Conservation (phyloP, 2,888 invertebrate species). For the Allophyes oxyacanthae region DNA sequence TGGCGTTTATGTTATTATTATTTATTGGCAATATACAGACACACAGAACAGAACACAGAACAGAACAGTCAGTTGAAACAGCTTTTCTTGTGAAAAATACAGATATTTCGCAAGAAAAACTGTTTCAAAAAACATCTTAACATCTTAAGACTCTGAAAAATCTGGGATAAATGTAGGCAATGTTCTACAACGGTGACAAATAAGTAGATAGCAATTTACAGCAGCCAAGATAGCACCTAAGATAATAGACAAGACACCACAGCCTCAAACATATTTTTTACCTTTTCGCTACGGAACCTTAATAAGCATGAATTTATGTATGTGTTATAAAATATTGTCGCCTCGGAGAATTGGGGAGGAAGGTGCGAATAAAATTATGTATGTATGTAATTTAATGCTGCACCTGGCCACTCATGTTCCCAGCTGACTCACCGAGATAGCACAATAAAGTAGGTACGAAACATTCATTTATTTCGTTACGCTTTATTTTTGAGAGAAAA, state of each 20-base stretch:
- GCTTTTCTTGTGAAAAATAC: no score
- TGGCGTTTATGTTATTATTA: no score
- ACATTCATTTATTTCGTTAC: background rate
- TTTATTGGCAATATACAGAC: no score
- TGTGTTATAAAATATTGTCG: background rate
- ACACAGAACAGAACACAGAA: no score
- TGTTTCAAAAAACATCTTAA: no score
- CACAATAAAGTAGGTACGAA: slow-evolving; percentile 14
- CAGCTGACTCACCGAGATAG: slow-evolving; percentile 7
- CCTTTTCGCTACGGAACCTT: background rate
- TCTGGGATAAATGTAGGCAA: background rate
- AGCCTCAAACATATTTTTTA: no score
- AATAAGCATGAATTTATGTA: slow-evolving; percentile 5
- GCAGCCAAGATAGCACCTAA: background rate
- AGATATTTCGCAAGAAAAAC: no score
- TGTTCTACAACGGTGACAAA: background rate
- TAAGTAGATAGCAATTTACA: background rate
- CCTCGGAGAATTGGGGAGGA: background rate
- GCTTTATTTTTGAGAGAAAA: slow-evolving; percentile 4
- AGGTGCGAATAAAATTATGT: slow-evolving; percentile 1
- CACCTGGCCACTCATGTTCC: slow-evolving; percentile 11
- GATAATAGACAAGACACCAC: no score
- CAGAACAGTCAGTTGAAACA: no score
- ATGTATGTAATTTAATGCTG: slow-evolving; percentile 4
- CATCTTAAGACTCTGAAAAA: background rate